Conservation (phyloP, 2,888 invertebrate genomes). For the Clanis bilineata region DNA sequence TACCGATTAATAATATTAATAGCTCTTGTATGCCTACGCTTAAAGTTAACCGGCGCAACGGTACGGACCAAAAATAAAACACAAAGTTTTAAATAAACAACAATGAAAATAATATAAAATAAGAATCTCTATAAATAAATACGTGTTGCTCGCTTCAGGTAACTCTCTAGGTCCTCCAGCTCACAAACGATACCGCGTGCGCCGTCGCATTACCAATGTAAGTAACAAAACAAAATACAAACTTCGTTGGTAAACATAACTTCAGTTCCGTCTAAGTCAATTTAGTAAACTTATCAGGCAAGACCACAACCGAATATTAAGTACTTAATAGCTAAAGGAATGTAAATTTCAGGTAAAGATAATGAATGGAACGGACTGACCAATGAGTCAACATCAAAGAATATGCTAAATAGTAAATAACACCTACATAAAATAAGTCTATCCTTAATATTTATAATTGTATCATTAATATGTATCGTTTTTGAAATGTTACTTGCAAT, state of each 20-base stretch:
- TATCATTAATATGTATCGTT: conserved; percentile 11
- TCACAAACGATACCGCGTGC: conserved; percentile 60
- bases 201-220: conserved; percentile 51
- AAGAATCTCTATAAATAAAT: conserved; percentile 75
- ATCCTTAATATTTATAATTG: conserved; percentile 23
- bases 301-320: conserved; percentile 83
- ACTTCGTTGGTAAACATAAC: conserved; percentile 81
- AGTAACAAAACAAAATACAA: conserved; percentile 63
- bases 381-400: conserved; percentile 45
- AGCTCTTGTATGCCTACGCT: conserved; percentile 62
- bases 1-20: conserved; percentile 78
- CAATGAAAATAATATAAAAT: conserved; percentile 71
- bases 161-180: conserved; percentile 71
- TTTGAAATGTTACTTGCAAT: conserved; percentile 4
- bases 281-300: conserved; percentile 82
- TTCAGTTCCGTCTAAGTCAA: conserved; percentile 76
- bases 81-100: conserved; percentile 62
- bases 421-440: conserved; percentile 37
- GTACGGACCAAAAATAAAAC: conserved; percentile 59
- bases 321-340: conserved; percentile 81
- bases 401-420: conserved; percentile 46
- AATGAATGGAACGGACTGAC: conserved; percentile 60
- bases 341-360: conserved; percentile 62
- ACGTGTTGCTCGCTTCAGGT: conserved; percentile 74
- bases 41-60: conserved; percentile 63